Evolutionary conservation across 2,888 invertebrate genomes (phyloP), one percentile per base, ranked within the genome.

Genomic region (Lepidocyrtinus sp.): DNA sequence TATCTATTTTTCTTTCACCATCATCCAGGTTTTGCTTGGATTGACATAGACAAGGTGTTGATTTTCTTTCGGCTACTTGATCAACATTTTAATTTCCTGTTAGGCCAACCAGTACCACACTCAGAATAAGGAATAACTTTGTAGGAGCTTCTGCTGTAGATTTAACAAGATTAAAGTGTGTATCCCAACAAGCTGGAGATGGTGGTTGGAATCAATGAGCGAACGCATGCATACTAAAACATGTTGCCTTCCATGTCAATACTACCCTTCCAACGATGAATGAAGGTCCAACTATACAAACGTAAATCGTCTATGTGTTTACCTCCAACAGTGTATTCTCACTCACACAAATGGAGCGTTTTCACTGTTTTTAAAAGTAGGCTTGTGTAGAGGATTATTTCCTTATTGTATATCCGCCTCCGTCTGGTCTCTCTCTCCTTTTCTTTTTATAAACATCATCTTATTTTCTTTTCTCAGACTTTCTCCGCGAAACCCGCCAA

Each of bases 61-160:
- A 79, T 79, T 74, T 79, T 78, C 79, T 74, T 74, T n/a, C 36
- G 74, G 74, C 64, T 79, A 74, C 79, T 79, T 74, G 74, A 79
- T 79, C 74, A 74, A 79, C 79, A 79, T 74, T 79, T 79, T 79
- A 79, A 79, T 79, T 79, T 79, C 79, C 79, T 79, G 79, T 79
- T 25, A 26, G 36, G 21, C n/a, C 15, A 22, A 46, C 1, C 25
- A 26, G 9, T 70, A 36, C 36, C 36, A 36, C 36, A 36, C 36
- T 7, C 5, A 59, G 71, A 45, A 65, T 19, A 50, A 65, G 26
- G 61, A 65, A 36, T 36, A 36, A 36, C 36, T 36, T 36, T 36
- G 5, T 12, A 12, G 36, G 24, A 36, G 79, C 79, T 79, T 36
- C 12, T 74, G 69, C n/a, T 74, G 64, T 79, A 74, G 74, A 74